phyloP scores from a whole-genome alignment of 2,888 invertebrate species.

The Campoplex capitator region DNA sequence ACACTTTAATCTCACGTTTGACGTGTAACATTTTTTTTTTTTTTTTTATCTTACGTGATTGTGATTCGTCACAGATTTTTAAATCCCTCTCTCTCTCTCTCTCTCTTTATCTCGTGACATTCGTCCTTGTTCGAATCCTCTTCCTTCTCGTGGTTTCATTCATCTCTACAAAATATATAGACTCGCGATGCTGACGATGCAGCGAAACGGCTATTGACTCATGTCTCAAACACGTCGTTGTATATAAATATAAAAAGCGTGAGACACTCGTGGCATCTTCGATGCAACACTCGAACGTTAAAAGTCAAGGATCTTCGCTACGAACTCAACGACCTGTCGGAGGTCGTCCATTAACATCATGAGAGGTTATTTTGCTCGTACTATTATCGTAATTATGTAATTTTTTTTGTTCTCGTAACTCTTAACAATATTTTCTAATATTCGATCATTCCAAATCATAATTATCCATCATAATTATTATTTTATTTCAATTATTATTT shows the following conservation, averaged over 20 bases:
- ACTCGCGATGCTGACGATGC: slow-evolving; percentile 2
- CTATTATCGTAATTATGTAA: neutral
- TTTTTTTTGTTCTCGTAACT: neutral
- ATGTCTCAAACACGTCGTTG: slow-evolving; percentile 9
- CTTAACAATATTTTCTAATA: neutral
- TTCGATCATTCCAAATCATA: neutral
- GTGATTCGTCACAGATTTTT: slow-evolving; percentile 19
- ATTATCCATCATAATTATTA: neutral
- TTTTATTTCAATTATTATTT: neutral
- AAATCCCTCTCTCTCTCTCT: neutral
- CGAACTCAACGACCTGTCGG: slow-evolving; percentile 64
- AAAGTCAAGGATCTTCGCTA: slow-evolving; percentile 80
- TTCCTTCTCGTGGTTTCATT: slow-evolving; percentile 34
- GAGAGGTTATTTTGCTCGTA: slow-evolving; percentile 5
- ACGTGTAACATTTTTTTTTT: neutral
- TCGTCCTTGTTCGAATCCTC: neutral
- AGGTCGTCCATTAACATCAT: slow-evolving; percentile 39
- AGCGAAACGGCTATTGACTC: slow-evolving; percentile 12
- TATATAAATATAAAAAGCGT: slow-evolving; percentile 66
- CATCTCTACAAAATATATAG: slow-evolving; percentile 20
- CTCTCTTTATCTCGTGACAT: slow-evolving; percentile 11
- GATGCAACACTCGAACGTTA: slow-evolving; percentile 66
- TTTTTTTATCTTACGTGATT: neutral
- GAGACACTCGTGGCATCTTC: slow-evolving; percentile 74
- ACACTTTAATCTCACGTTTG: neutral